A percentile compares a stretch with the other conserved stretches of the same genome.
These are phyloP conservation scores for Philypnodon macrostomus DNA, from an alignment of 2,797 vertebrate species.

Conservation along the genomic window DNA sequence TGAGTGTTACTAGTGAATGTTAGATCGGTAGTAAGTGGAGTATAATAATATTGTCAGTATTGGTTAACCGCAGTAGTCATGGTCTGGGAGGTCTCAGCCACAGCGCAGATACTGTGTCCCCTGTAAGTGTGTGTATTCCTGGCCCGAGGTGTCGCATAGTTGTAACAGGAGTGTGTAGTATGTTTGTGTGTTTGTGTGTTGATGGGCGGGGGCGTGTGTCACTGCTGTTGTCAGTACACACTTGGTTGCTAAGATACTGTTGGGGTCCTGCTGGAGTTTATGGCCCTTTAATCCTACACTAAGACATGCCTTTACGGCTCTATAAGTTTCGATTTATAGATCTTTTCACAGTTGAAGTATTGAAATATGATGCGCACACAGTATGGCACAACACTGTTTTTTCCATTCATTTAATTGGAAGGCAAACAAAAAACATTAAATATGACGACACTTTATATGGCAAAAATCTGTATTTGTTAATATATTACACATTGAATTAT, in stretches of 20 bases:
- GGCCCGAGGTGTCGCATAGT: slow-evolving; percentile 23
- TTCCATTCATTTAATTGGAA: no score
- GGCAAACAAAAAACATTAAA: no score
- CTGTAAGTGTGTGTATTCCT: slow-evolving; percentile 19
- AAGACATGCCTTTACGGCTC: slow-evolving; percentile 8
- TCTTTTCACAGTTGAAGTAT: no score
- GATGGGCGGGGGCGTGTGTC: slow-evolving; percentile 40
- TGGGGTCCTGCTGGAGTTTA: slow-evolving; percentile 54
- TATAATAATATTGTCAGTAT: background rate
- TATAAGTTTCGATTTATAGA: no score
- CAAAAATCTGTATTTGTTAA: no score
- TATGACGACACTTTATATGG: no score
- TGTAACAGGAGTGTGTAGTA: slow-evolving; percentile 15
- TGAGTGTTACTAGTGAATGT: background rate
- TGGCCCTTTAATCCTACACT: slow-evolving; percentile 50
- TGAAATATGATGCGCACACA: no score
- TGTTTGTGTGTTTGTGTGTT: slow-evolving; percentile 14
- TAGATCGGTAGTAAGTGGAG: background rate
- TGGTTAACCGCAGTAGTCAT: background rate
- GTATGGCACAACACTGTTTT: no score
- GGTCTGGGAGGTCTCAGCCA: background rate
- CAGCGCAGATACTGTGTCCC: background rate
- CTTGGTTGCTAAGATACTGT: slow-evolving; percentile 60
- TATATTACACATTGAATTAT: no score
- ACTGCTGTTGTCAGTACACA: slow-evolving; percentile 72